These are phyloP conservation scores for Microctonus aethiopoides DNA, from an alignment of 2,888 invertebrate genomes.

Conservation along the genomic window DNA sequence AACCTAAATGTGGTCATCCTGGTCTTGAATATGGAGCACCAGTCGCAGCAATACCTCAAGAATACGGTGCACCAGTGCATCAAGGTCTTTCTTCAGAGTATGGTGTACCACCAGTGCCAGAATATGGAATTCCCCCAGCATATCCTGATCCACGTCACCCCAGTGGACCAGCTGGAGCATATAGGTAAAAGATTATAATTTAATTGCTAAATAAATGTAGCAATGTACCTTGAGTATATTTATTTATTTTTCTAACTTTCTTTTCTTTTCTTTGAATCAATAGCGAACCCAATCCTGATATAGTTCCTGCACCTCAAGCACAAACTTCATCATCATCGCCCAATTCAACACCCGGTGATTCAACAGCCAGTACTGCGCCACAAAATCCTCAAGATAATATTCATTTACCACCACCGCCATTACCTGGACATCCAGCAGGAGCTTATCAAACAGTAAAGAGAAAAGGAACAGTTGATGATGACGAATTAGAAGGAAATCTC, in stretches of 20 bases:
- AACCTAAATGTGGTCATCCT: constrained; percentile 83
- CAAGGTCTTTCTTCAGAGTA: constrained; percentile 74
- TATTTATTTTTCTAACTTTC: neutral
- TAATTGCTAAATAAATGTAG: no score
- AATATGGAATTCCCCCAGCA: constrained; percentile 82
- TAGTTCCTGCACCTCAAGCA: constrained; percentile 84
- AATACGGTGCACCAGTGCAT: constrained; percentile 75
- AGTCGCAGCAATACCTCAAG: constrained; percentile 69
- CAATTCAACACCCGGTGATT: constrained; percentile 74
- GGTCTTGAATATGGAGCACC: constrained; percentile 68
- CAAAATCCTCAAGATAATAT: constrained; percentile 72
- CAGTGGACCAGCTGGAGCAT: constrained; percentile 83
- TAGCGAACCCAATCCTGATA: constrained; percentile 84
- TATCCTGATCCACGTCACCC: constrained; percentile 91
- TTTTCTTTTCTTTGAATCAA: constrained; percentile 8
- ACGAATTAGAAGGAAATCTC: constrained; percentile 80
- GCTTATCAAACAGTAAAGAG: constrained; percentile 87
- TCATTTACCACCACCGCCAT: constrained; percentile 83
- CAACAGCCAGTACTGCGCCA: constrained; percentile 71
- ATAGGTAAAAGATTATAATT: constrained; percentile 65
- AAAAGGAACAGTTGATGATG: constrained; percentile 75
- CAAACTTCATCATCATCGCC: constrained; percentile 78
- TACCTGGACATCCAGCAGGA: constrained; percentile 82
- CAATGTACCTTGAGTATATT: neutral
- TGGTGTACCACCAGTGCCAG: constrained; percentile 76